Conservation (phyloP, 92 coral and sea anemone species). For the Paramuricea clavata region DNA sequence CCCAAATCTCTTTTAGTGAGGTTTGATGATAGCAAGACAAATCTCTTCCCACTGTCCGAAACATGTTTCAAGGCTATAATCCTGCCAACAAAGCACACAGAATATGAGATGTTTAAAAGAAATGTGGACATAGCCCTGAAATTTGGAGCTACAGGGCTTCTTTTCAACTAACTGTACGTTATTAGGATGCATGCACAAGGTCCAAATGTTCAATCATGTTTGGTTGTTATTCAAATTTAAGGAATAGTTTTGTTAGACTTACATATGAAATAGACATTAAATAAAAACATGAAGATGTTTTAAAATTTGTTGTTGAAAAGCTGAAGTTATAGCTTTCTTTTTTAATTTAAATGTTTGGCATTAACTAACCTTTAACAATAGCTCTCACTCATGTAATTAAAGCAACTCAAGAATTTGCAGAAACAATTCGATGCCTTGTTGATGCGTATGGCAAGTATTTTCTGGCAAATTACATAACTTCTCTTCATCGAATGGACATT, state of each 20-base stretch:
- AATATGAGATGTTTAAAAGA: conserved; percentile 49
- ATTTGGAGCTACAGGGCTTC: conserved; percentile 64
- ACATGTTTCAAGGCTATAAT: conserved; percentile 62
- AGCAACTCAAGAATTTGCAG: conserved; percentile 32
- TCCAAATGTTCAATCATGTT: not conserved
- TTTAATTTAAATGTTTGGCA: conserved; percentile 6
- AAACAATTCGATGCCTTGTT: conserved; percentile 52
- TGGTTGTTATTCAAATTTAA: not conserved
- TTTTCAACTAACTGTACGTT: conserved; percentile 20
- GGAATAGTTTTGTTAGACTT: conserved; percentile 1
- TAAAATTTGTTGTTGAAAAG: not conserved
- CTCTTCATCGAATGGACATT: conserved; percentile 60
- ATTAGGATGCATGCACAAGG: not conserved
- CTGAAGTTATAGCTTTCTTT: not conserved
- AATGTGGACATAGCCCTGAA: conserved; percentile 68
- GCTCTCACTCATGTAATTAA: not conserved
- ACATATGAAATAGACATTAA: not conserved
- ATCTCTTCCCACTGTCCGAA: conserved; percentile 16
- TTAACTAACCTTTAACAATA: not conserved
- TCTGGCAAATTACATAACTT: conserved; percentile 45
- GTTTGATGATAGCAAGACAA: conserved; percentile 30
- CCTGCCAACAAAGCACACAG: conserved; percentile 60
- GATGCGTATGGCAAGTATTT: conserved; percentile 43
- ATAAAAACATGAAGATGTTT: not conserved
- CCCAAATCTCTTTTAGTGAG: conserved; percentile 37